These are phyloP conservation scores for Amorpha juglandis DNA, from an alignment of 2,888 invertebrate genomes.

Conservation along the genomic window DNA sequence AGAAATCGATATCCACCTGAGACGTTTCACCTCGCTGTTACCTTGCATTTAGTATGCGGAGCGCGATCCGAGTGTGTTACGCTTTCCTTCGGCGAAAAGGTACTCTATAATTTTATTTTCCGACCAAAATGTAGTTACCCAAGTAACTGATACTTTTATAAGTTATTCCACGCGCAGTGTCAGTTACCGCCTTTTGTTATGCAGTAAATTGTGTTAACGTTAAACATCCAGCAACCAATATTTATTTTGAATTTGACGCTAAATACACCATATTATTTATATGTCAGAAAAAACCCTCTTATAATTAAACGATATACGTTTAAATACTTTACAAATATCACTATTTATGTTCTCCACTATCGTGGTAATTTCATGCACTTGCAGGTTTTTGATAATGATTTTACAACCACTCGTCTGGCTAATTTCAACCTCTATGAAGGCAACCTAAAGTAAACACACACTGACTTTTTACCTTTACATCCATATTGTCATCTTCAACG, in stretches of 20 bases:
- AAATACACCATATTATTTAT: no score
- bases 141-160: slow-evolving; percentile 77
- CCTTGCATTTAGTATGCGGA: slow-evolving; percentile 66
- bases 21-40: slow-evolving; percentile 48
- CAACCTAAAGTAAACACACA: no score
- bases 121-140: slow-evolving; percentile 79
- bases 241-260: background rate
- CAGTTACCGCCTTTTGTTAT: slow-evolving; percentile 53
- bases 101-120: slow-evolving; percentile 84
- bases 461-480: no score
- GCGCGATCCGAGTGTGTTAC: slow-evolving; percentile 71
- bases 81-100: slow-evolving; percentile 76
- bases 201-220: slow-evolving; percentile 53
- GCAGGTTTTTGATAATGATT: no score
- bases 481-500: no score
- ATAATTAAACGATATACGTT: no score
- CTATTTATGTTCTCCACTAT: no score
- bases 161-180: slow-evolving; percentile 58
- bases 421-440: no score
- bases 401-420: no score
- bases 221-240: slow-evolving; percentile 29
- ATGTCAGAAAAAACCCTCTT: no score
- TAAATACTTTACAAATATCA: no score
- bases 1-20: slow-evolving; percentile 65
- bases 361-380: no score